Percentiles rank a stretch among this genome's conserved stretches.
phyloP scores from a whole-genome alignment of 1,140 invertebrate genomes.

The Leptinotarsa defecta region DNA sequence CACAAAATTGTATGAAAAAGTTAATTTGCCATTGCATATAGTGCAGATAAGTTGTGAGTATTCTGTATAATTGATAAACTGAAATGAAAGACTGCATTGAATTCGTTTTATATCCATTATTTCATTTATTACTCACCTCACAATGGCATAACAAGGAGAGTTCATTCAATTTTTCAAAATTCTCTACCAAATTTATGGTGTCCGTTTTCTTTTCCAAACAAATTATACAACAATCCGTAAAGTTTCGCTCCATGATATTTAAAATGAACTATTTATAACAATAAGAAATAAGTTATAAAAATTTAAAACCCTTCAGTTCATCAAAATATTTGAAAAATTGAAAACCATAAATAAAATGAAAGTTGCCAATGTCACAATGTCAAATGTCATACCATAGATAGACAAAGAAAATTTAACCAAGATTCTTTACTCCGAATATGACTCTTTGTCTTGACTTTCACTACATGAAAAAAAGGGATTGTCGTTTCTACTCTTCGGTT shows the following conservation, averaged over 20 bases:
- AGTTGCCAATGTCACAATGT: too few relatives aligned
- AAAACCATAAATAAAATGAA: too few relatives aligned
- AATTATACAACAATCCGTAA: not conserved
- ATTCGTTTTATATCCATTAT: not conserved
- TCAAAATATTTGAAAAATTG: too few relatives aligned
- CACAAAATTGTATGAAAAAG: not conserved
- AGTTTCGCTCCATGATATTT: not conserved
- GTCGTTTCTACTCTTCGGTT: too few relatives aligned
- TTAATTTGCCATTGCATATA: conserved; percentile 1
- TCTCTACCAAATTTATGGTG: conserved; percentile 5
- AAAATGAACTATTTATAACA: too few relatives aligned
- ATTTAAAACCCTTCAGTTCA: too few relatives aligned
- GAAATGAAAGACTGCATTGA: not conserved
- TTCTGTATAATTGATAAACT: conserved; percentile 5
- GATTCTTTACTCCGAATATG: too few relatives aligned
- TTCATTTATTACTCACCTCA: not conserved
- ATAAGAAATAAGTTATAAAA: too few relatives aligned
- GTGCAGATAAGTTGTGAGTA: not conserved
- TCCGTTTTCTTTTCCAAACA: conserved; percentile 7
- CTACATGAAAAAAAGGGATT: too few relatives aligned
- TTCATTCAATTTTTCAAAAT: not conserved
- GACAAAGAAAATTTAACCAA: too few relatives aligned
- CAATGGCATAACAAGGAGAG: not conserved
- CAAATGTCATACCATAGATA: too few relatives aligned
- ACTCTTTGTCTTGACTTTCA: too few relatives aligned